Conservation (phyloP, 2,888 invertebrate genomes). For the Microctonus aethiopoides region DNA sequence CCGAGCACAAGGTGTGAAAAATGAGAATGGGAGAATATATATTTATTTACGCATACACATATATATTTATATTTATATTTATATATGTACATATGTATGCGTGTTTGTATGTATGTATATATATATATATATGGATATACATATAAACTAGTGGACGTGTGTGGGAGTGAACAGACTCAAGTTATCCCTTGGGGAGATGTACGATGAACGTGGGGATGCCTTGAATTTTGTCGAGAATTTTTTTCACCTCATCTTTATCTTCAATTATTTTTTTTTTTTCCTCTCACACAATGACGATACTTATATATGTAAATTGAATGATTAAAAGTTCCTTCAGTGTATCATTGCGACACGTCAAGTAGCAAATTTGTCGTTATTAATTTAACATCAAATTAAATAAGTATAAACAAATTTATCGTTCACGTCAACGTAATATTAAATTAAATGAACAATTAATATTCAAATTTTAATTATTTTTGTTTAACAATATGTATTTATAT, state of each 20-base stretch:
- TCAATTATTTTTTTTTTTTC: conserved; percentile 19
- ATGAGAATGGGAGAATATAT: conserved; percentile 46
- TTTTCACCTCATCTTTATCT: background rate
- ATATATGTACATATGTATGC: conserved; percentile 30
- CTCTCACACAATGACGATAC: too few relatives aligned
- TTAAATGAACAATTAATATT: too few relatives aligned
- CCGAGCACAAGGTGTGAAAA: conserved; percentile 43
- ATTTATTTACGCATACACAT: conserved; percentile 37
- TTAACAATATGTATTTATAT: background rate
- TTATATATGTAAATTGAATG: conserved; percentile 7
- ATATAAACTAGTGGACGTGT: conserved; percentile 15
- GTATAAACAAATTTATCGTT: background rate
- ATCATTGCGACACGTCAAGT: conserved; percentile 14
- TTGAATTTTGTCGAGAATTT: conserved; percentile 26
- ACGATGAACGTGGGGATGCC: background rate
- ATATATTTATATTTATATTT: conserved; percentile 36
- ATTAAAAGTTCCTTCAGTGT: background rate
- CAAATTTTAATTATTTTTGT: background rate
- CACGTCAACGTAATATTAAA: too few relatives aligned
- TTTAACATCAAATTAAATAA: conserved; percentile 11
- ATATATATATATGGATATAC: conserved; percentile 12
- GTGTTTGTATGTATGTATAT: conserved; percentile 15
- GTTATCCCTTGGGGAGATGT: conserved; percentile 3
- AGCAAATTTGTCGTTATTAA: conserved; percentile 19
- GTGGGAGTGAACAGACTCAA: conserved; percentile 10